phyloP scores from a whole-genome alignment of 1,140 invertebrate species.

The Penaeus japonicus region DNA sequence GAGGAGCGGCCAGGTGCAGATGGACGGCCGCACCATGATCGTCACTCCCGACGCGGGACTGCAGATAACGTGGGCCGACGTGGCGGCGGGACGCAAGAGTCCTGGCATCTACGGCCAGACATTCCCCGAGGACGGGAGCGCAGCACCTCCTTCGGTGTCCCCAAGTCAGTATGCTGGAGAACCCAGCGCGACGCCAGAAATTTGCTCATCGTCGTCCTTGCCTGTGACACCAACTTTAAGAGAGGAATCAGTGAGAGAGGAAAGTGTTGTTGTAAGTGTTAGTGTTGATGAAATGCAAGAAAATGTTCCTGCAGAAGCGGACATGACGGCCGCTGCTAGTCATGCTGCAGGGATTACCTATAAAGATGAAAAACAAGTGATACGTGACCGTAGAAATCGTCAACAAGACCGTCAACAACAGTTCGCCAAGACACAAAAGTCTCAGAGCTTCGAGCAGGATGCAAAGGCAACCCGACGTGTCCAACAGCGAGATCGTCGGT shows the following conservation, averaged over 20 bases:
- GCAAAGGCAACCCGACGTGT: not conserved
- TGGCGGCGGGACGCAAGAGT: conserved; percentile 58
- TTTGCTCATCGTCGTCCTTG: not conserved
- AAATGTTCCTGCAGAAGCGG: not conserved
- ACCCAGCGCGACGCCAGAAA: not conserved
- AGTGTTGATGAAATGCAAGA: not conserved
- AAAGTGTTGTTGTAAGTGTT: not conserved
- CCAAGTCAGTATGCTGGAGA: conserved; percentile 9
- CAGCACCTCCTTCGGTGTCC: not conserved
- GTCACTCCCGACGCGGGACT: conserved; percentile 17
- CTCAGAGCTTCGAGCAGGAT: conserved; percentile 37
- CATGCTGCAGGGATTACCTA: not conserved
- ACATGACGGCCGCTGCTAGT: not conserved
- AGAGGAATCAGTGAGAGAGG: conserved; percentile 17
- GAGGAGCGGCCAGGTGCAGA: not conserved
- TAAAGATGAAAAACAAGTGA: conserved; percentile 30
- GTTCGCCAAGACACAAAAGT: conserved; percentile 21
- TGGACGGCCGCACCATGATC: not conserved
- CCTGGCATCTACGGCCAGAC: conserved; percentile 44
- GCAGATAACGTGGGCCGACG: conserved; percentile 55
- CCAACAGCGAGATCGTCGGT: conserved; percentile 30
- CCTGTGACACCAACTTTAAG: conserved; percentile 23
- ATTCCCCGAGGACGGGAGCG: not conserved
- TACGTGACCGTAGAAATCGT: conserved; percentile 35
- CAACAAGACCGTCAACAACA: conserved; percentile 42